phyloP scores from a whole-genome alignment of 1,140 invertebrate genomes.

The Philopotamus ludificatus region DNA sequence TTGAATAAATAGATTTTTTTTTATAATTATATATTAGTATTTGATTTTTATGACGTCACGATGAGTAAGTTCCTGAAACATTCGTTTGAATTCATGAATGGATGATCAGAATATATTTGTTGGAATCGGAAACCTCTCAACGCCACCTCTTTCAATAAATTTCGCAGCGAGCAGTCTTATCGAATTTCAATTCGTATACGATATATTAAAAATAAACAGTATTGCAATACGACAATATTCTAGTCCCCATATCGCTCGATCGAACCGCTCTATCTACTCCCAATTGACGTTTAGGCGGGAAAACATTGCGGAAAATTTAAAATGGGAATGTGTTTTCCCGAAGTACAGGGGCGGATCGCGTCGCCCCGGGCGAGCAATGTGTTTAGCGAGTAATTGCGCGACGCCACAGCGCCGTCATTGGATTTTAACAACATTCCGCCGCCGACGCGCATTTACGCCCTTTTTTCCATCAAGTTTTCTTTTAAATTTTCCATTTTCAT shows the following conservation, averaged over 20 bases:
- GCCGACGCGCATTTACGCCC: slow-evolving; percentile 31
- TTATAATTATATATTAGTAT: not conserved
- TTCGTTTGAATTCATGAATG: slow-evolving; percentile 1
- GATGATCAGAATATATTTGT: slow-evolving; percentile 26
- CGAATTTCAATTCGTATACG: slow-evolving; percentile 35
- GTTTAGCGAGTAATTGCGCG: slow-evolving; percentile 39
- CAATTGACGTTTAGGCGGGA: slow-evolving; percentile 20
- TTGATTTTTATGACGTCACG: not conserved
- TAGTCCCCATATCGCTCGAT: too few species aligned
- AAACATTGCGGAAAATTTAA: slow-evolving; percentile 24
- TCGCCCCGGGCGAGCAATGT: slow-evolving; percentile 34
- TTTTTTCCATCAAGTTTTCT: too few species aligned
- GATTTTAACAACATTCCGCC: slow-evolving; percentile 33
- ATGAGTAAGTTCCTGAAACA: slow-evolving; percentile 1
- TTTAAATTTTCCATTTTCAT: not conserved
- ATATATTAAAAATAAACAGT: slow-evolving; percentile 3
- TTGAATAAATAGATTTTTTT: too few species aligned
- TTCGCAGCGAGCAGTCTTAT: slow-evolving; percentile 35
- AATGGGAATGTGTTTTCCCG: slow-evolving; percentile 29
- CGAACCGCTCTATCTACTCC: too few species aligned
- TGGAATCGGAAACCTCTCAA: slow-evolving; percentile 9
- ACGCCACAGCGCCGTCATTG: slow-evolving; percentile 30
- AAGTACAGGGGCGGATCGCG: not conserved
- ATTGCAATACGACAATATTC: too few species aligned
- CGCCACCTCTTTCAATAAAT: slow-evolving; percentile 23